Percentiles rank a stretch among this genome's conserved stretches.
Evolutionary conservation across 2,888 invertebrate genomes (phyloP).

Genomic region (Mellilla xanthometata): DNA sequence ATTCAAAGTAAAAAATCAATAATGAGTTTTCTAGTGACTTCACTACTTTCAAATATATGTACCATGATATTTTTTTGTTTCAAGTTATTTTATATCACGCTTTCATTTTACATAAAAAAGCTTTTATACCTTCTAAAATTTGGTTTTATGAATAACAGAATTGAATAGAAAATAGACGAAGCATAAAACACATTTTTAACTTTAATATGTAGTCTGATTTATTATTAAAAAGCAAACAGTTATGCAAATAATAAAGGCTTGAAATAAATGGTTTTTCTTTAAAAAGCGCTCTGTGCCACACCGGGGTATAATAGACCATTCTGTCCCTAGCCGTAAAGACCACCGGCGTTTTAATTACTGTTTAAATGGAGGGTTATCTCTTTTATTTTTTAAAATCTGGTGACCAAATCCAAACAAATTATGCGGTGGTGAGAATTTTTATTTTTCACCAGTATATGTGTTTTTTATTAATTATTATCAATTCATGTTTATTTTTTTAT

Average conservation of each 20-base stretch:
- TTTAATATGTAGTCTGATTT: conserved; percentile 25
- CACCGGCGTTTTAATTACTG: conserved; percentile 52
- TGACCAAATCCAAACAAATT: conserved; percentile 11
- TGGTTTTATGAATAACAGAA: conserved; percentile 20
- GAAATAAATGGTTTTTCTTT: conserved; percentile 40
- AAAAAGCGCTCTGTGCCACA: conserved; percentile 25
- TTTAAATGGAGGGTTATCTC: conserved; percentile 42
- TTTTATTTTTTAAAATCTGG: conserved; percentile 17
- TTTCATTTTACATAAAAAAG: too few species aligned
- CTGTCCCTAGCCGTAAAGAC: conserved; percentile 42
- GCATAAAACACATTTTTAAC: conserved; percentile 21
- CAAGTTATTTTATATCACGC: too few species aligned
- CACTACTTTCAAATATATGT: too few species aligned
- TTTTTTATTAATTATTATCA: too few species aligned
- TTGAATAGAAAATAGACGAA: conserved; percentile 20
- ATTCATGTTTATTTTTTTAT: too few species aligned
- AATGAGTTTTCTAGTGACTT: too few species aligned
- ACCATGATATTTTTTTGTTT: too few species aligned
- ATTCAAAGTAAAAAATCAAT: too few species aligned
- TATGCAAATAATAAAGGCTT: conserved; percentile 46
- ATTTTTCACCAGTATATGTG: too few species aligned
- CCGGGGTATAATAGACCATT: conserved; percentile 40
- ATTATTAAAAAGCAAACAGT: conserved; percentile 44
- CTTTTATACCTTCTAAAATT: conserved; percentile 2
- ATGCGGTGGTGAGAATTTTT: conserved; percentile 8